Conservation (phyloP, 1,140 invertebrate genomes). For the Lepidostoma basale region DNA sequence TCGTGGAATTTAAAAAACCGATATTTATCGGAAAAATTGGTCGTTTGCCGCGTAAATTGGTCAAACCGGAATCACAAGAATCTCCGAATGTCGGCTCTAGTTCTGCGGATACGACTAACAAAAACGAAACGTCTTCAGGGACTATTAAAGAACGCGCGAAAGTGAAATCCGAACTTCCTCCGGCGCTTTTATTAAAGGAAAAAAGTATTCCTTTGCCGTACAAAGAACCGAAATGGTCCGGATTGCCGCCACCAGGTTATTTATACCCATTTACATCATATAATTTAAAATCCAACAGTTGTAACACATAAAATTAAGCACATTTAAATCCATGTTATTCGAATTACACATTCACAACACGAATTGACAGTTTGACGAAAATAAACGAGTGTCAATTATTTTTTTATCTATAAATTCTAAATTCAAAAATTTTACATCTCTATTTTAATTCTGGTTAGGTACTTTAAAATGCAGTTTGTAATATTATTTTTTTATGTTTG, state of each 20-base stretch:
- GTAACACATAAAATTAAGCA: too few species aligned
- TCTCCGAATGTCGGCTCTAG: background rate
- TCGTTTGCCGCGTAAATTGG: conserved; percentile 53
- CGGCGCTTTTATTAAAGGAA: conserved; percentile 51
- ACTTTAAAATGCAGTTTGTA: too few species aligned
- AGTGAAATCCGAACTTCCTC: conserved; percentile 41
- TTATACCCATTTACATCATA: too few species aligned
- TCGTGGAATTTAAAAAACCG: conserved; percentile 56
- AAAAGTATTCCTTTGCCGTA: conserved; percentile 64
- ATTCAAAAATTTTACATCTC: too few species aligned
- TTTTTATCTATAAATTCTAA: too few species aligned
- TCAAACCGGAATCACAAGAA: conserved; percentile 1
- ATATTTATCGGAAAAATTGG: conserved; percentile 54
- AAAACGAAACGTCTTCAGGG: conserved; percentile 40
- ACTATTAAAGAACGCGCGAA: conserved; percentile 20
- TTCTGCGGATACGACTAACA: conserved; percentile 9
- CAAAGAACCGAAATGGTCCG: conserved; percentile 78
- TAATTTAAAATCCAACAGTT: too few species aligned
- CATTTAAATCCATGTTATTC: too few species aligned
- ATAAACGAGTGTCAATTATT: too few species aligned
- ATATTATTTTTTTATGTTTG: too few species aligned
- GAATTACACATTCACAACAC: too few species aligned
- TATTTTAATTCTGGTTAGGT: too few species aligned
- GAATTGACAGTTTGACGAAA: too few species aligned
- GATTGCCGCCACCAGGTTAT: conserved; percentile 63